phyloP scores from a whole-genome alignment of 92 coral and sea anemone genomes.

The Paramuricea clavata region DNA sequence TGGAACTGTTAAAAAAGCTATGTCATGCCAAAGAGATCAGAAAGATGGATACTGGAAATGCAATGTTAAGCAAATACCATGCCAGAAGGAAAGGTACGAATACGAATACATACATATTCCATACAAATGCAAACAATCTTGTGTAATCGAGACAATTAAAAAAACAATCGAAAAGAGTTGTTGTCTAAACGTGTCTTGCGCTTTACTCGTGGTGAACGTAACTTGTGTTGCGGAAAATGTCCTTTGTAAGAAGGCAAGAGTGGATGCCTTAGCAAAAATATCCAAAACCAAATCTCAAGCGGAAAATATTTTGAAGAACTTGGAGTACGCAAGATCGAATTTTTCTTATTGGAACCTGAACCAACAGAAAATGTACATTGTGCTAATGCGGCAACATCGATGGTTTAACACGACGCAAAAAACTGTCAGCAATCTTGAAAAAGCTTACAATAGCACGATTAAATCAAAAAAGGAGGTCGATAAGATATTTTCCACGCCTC shows the following conservation, averaged over 20 bases:
- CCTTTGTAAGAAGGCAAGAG: constrained; percentile 67
- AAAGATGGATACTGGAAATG: constrained; percentile 47
- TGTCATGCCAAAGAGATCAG: not conserved
- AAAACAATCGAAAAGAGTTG: constrained; percentile 72
- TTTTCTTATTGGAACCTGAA: constrained; percentile 58
- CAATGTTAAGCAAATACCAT: constrained; percentile 33
- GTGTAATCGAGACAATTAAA: constrained; percentile 59
- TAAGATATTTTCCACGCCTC: not conserved
- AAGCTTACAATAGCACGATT: constrained; percentile 49
- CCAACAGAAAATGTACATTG: constrained; percentile 42
- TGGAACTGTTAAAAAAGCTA: not conserved
- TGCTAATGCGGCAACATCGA: constrained; percentile 48
- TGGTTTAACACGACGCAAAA: constrained; percentile 57
- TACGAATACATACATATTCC: constrained; percentile 48
- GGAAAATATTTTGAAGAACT: constrained; percentile 45
- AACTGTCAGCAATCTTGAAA: constrained; percentile 35
- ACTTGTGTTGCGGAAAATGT: constrained; percentile 65
- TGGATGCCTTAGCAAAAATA: constrained; percentile 57
- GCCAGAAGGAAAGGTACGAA: constrained; percentile 49
- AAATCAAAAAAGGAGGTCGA: constrained; percentile 15
- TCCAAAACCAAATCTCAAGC: constrained; percentile 46
- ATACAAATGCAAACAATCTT: constrained; percentile 64
- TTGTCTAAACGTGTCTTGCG: constrained; percentile 65
- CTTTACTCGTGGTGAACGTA: constrained; percentile 53
- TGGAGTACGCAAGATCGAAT: constrained; percentile 50